Evolutionary conservation across 2,888 invertebrate genomes (phyloP), one percentile per base, ranked within the genome.

Genomic region (Tanytarsus gracilentus): DNA sequence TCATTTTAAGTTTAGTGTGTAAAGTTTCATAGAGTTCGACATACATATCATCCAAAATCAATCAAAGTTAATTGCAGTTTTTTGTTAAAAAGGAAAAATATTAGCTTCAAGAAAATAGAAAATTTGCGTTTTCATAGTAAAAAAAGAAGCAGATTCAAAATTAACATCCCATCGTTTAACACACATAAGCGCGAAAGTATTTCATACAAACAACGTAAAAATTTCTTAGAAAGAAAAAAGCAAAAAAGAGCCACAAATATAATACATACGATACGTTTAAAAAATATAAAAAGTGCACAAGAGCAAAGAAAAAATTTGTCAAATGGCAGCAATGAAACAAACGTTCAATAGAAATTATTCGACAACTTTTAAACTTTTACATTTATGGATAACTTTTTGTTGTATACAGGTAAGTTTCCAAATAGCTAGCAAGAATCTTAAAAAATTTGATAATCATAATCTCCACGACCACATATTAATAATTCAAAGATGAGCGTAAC

Each of bases 311-410:
- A 49, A 16, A 49, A 49, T 14, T 49, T 16, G 49, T 49, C 49
- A 49, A 49, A 27, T 27, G 16, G 49, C 49, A 49, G 49, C 11
- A 49, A 49, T 49, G 49, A 49, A 49, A 49, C 49, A 25, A 18
- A 49, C 49, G 25, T 49, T 49, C 49, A 49, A 49, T 49, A 27
- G 49, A 49, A 26, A 49, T 49, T 49, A 49, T 49, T 49, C 49
- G 27, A 49, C 49, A 49, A 27, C 27, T 27, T 26, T 49, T 49
- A 49, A 11, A 49, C 25, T 49, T 49, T 49, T 49, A 49, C 49
- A 49, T 49, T 27, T 49, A 25, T 49, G 49, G 49, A 49, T 49
- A 26, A 25, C 16, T 18, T 25, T 49, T 16, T 16, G 25, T 25
- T 26, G 26, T 27, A 49, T 49, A 49, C 49, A 49, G 25, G 49